These are phyloP conservation scores for Notamacropus eugenii DNA, from an alignment of 2,797 vertebrate species.

Conservation along the genomic window DNA sequence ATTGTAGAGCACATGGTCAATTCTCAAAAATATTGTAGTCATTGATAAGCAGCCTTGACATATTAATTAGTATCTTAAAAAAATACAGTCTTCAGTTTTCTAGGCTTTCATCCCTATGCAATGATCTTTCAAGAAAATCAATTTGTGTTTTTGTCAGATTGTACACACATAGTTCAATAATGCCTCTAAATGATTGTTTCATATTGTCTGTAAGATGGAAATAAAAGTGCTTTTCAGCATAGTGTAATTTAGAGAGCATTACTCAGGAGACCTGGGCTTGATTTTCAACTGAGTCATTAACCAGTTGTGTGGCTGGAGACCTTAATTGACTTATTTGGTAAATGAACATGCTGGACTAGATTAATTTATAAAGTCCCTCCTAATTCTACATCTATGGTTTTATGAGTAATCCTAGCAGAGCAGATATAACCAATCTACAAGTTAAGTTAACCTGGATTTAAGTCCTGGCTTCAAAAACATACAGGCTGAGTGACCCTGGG, in stretches of 20 bases:
- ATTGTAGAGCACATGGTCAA: not conserved
- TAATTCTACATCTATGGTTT: not conserved
- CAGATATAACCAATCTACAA: not conserved
- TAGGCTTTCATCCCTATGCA: not conserved
- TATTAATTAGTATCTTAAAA: not conserved
- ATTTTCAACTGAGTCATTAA: not conserved
- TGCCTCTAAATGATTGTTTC: not conserved
- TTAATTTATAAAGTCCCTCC: not conserved
- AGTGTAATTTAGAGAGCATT: not conserved
- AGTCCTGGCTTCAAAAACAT: not conserved
- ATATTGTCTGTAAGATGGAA: rapidly evolving
- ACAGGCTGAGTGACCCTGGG: not conserved
- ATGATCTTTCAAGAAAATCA: not conserved
- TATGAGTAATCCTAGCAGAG: not conserved
- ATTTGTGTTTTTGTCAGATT: not conserved
- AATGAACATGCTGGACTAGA: not conserved
- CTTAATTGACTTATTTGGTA: not conserved
- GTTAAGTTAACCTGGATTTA: not conserved
- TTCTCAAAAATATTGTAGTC: not conserved
- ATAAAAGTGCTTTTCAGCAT: not conserved
- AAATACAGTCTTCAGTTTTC: not conserved
- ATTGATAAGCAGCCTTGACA: not conserved
- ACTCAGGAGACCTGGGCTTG: not conserved
- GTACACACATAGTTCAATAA: not conserved
- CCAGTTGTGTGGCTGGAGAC: not conserved